Base-by-base conservation (phyloP, 2,888 invertebrate genomes). In the Melikaiella ostensackeni region DNA sequence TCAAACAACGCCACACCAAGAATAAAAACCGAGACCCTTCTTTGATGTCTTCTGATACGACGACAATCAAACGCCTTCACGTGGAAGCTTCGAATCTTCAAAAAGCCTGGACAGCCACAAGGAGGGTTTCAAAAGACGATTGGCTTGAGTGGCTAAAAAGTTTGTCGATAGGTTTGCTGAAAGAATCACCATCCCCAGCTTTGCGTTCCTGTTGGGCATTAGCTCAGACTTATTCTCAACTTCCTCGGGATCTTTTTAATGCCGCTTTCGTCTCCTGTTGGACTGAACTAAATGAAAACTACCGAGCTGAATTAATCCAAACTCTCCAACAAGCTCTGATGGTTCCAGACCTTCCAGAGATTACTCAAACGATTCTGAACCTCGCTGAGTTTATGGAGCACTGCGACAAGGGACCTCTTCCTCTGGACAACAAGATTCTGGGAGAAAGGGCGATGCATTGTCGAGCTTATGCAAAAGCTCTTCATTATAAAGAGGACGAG, bases 311-410 rank as follows among this genome's bases (percentile, higher is more conserved):
- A 87, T 93, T 99, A 2, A 96, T 98, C 11, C 94, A 94, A 75
- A 97, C 97, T 42, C 92, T 99, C 42, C 96, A 97, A 85, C 96
- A 97, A 89, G 99, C 99, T 0, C 92, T 99, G 9, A 95, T 95
- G 79, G 97, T 98, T 0, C 97, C 98, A 6, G 98, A 98, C 89
- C 95, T 98, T 76, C 98, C 98, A 0, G 99, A 99, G 91, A 96
- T 99, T 63, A 98, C 98, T 0, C 99, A 99, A 88, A 98, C 98
- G 0, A 96, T 99, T 80, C 93, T 99, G 19, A 99, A 99, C 92
- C 93, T 99, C 81, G 99, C 99, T 0, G 99, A 99, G 91, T 99
- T 99, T 88, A 99, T 99, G 98, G 99, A 99, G 88, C 99, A 99
- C 89, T 99, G 99, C 88, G 99, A 99, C 88, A 96, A 97, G 88